Evolutionary conservation across 1,140 invertebrate genomes (phyloP), one percentile per base, ranked within the genome.

Genomic region (Apis laboriosa): DNA sequence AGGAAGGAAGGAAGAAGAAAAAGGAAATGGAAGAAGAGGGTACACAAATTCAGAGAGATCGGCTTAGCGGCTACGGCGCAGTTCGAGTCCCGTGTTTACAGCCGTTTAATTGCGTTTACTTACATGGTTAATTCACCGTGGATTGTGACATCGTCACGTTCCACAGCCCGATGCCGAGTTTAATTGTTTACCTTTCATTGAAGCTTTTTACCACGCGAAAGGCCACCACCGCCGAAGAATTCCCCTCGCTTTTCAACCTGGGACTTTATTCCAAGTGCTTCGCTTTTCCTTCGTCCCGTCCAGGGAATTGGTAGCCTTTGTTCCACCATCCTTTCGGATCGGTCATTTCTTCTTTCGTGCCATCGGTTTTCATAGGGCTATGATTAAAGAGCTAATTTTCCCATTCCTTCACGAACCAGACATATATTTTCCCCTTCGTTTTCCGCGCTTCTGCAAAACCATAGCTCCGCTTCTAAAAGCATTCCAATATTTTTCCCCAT

Each of bases 61-160:
- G 55, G 43, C 11, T 55, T 3, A 21, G 9, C 51, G 11, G 53
- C 51, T 11, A 53, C 15, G 15, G 2, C 17, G 17, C 11, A 34
- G 72, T 49, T 66, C 21, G 61, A 74, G 56, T 60, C 28, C 13
- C 58, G 9, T 71, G 34, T 84, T 80, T 77, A 68, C 63, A n/a
- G 19, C n/a, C 19, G 15, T 80, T 77, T 86, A 86, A 84, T 84
- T 80, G 19, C 34, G 64, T 86, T 80, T 84, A 49, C 71, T 84
- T 86, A 67, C 28, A 68, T 55, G 43, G 34, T 76, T 86, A 80
- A 84, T 87, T 83, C 21, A 53, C 17, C 43, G 34, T 49, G 13
- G 51, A 3, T 80, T 70, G 84, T 70, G 72, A 63, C 43, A 53
- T 63, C 9, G 43, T 66, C 55, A 49, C 24, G 24, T n/a, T 21